These are phyloP conservation scores for Salvelinus namaycush DNA, from an alignment of 2,113 vertebrate genomes.

Conservation along the genomic window DNA sequence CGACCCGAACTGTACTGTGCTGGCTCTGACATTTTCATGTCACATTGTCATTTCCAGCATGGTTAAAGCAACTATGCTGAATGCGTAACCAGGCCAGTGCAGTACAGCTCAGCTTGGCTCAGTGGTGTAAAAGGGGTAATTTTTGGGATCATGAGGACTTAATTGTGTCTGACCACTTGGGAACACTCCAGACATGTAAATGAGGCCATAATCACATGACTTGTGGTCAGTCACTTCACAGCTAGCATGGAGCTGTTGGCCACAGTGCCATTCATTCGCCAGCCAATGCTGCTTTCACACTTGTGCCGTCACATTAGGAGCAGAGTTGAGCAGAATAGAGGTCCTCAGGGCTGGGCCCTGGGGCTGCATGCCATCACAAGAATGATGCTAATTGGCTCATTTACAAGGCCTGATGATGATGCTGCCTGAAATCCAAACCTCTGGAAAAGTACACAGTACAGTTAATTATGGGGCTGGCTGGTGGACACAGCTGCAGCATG, in stretches of 20 bases:
- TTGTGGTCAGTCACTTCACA: slow-evolving; percentile 17
- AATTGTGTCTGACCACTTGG: slow-evolving; percentile 41
- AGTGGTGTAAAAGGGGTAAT: background rate
- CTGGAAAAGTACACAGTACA: background rate
- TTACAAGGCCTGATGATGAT: slow-evolving; percentile 28
- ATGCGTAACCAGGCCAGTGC: too few species aligned
- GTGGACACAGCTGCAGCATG: slow-evolving; percentile 59
- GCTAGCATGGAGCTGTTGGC: slow-evolving; percentile 31
- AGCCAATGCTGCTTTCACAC: slow-evolving; percentile 62
- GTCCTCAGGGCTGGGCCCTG: slow-evolving; percentile 42
- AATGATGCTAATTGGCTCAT: slow-evolving; percentile 51
- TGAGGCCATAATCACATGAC: slow-evolving; percentile 39
- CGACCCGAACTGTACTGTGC: too few species aligned
- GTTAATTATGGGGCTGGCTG: slow-evolving; percentile 61
- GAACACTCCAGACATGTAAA: background rate
- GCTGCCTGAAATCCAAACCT: slow-evolving; percentile 40
- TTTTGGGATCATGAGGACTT: slow-evolving; percentile 23
- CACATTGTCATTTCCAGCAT: too few species aligned
- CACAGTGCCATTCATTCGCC: background rate
- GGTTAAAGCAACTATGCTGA: too few species aligned
- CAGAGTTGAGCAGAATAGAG: slow-evolving; percentile 8
- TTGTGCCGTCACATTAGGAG: slow-evolving; percentile 48
- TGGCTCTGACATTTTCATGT: too few species aligned
- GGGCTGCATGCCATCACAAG: slow-evolving; percentile 46
- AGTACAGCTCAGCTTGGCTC: too few species aligned